A percentile compares a stretch with the other conserved stretches of the same genome.
Conservation (phyloP, 2,113 vertebrate species). For the human region DNA sequence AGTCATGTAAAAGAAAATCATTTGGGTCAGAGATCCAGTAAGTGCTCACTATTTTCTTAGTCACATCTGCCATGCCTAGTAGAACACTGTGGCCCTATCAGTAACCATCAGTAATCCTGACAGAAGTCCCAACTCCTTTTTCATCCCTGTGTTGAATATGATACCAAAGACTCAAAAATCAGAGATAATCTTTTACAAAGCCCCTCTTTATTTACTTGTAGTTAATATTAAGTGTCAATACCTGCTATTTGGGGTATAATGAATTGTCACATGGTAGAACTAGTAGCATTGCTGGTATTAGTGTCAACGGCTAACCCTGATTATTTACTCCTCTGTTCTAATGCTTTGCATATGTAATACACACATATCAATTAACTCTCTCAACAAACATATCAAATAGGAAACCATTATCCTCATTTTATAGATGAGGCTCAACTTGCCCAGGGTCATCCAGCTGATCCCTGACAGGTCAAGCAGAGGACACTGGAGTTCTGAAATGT, state of each 20-base stretch:
- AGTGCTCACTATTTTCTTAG: not conserved
- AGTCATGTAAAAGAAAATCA: not conserved
- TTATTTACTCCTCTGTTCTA: not conserved
- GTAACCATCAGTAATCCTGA: not conserved
- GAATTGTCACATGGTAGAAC: not conserved
- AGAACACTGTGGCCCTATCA: too few species aligned
- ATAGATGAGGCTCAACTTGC: not conserved
- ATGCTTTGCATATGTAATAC: not conserved
- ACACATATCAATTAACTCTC: not conserved
- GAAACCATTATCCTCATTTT: not conserved
- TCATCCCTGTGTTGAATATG: not conserved
- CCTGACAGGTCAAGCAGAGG: accelerated
- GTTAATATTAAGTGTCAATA: not conserved
- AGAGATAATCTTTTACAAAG: not conserved
- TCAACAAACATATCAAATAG: not conserved
- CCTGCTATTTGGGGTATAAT: not conserved
- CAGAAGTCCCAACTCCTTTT: not conserved
- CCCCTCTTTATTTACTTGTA: not conserved
- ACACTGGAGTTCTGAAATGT: not conserved
- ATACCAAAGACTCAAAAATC: not conserved
- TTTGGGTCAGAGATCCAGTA: not conserved
- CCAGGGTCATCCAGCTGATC: not conserved
- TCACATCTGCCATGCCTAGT: not conserved
- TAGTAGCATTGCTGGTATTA: not conserved
- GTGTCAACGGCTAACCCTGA: not conserved